Base-by-base conservation (phyloP, 2,888 invertebrate species). In the Digitonthophagus gazella region DNA sequence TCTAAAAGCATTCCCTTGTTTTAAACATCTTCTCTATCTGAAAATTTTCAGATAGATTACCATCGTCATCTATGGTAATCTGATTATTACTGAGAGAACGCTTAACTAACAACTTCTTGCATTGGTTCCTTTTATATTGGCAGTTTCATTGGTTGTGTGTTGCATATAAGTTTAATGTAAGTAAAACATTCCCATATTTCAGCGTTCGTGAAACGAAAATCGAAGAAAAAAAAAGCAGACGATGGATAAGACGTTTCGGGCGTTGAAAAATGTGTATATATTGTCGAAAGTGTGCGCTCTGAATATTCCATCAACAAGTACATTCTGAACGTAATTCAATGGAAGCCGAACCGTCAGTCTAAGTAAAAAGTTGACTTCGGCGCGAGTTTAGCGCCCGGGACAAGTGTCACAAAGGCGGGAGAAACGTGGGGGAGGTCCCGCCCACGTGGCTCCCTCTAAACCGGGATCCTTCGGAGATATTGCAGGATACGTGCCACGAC, bases 351-450 rank as follows among this genome's bases (percentile, higher is more conserved):
- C 76, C 76, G 76, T 75, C 76, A 77, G 72, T 76, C 75, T 73
- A 74, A 76, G 78, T 77, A 78, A 78, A 79, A 78, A 78, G 77
- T 78, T 77, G 77, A 77, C 78, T 77, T 77, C 74, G 75, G 75
- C 76, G 75, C 75, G 76, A 79, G 76, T 78, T 44, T 77, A 77
- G 76, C 75, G 76, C 63, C 74, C 72, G 75, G 77, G 77, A 79
- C 78, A 79, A 78, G 78, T 78, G 78, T 78, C 78, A 76, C 78
- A 78, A 76, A 77, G 78, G 61, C 61, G 61, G 16, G 19, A 44
- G 28, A 44, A 44, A 44, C 28, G 28, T 6, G 28, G 22, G 19
- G 19, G 61, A 77, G 76, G 75, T 75, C 75, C 74, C 74, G 72
- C 69, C 61, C 58, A 14, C 58, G 8, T 15, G 11, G 16, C 61